phyloP scores from a whole-genome alignment of 1,140 invertebrate species.

The Chrysoperla carnea region DNA sequence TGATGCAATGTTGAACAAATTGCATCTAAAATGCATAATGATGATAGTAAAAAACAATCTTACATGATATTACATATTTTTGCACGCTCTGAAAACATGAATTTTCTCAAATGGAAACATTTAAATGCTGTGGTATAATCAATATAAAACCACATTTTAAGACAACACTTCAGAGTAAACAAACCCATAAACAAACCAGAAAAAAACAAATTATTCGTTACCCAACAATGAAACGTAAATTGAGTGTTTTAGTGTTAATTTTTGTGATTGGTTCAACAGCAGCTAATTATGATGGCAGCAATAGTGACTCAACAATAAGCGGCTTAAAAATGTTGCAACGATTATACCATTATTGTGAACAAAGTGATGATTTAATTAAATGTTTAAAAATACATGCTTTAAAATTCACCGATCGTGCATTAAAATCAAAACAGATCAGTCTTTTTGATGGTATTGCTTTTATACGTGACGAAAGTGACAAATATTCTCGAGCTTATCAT shows the following conservation, averaged over 20 bases:
- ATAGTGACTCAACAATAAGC: not conserved
- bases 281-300: not conserved
- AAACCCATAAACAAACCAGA: too few relatives aligned
- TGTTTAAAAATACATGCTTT: constrained; percentile 48
- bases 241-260: not conserved
- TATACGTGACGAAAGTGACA: constrained; percentile 14
- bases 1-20: not conserved
- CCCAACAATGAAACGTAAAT: not conserved
- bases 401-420: constrained; percentile 38
- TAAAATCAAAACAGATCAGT: constrained; percentile 37
- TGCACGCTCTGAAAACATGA: not conserved
- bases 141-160: not conserved
- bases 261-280: not conserved
- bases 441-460: constrained; percentile 39
- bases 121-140: not conserved
- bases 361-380: constrained; percentile 37
- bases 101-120: not conserved
- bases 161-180: too few relatives aligned
- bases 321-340: constrained; percentile 23
- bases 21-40: not conserved
- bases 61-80: not conserved
- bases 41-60: too few relatives aligned
- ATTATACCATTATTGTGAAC: constrained; percentile 38
- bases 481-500: not conserved
- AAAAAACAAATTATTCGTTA: too few relatives aligned